Percentiles rank a stretch among this genome's conserved stretches.
Conservation (phyloP, 2,888 invertebrate species). For the Cremastinae sp. region DNA sequence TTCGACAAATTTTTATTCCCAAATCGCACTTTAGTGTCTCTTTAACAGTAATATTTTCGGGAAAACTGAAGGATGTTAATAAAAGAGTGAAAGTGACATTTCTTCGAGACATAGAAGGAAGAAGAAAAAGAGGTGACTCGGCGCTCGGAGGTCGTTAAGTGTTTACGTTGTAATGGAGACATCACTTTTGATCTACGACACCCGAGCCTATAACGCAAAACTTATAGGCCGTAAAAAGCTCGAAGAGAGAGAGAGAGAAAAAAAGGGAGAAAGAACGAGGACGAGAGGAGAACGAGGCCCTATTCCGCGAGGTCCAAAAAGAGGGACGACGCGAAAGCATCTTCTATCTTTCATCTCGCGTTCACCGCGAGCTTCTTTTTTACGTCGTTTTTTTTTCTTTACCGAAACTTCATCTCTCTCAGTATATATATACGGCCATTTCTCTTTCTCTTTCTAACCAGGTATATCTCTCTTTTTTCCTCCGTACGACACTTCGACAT, state of each 20-base stretch:
- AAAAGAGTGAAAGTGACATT: constrained; percentile 2
- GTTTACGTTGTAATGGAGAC: constrained; percentile 78
- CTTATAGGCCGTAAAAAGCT: constrained; percentile 78
- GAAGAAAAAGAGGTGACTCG: background rate
- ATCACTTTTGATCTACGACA: constrained; percentile 78
- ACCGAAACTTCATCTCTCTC: background rate
- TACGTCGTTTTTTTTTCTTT: constrained; percentile 30
- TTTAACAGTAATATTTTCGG: background rate
- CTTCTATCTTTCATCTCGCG: constrained; percentile 34
- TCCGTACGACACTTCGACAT: constrained; percentile 51
- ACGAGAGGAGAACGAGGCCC: too few relatives aligned
- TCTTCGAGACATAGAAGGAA: background rate
- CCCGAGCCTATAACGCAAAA: constrained; percentile 73
- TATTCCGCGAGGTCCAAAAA: constrained; percentile 46
- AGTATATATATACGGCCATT: constrained; percentile 9
- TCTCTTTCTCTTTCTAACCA: constrained; percentile 3
- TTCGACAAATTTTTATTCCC: too few relatives aligned
- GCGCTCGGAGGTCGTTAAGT: constrained; percentile 69
- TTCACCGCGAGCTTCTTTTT: constrained; percentile 26
- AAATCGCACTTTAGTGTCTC: background rate
- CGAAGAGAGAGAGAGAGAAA: constrained; percentile 66
- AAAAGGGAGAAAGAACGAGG: too few relatives aligned
- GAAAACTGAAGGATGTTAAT: constrained; percentile 28
- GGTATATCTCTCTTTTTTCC: background rate
- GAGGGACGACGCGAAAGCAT: constrained; percentile 39